A percentile compares a stretch with the other conserved stretches of the same genome.
Evolutionary conservation across 2,797 vertebrate species (phyloP).

Genomic region (Chrysocyon brachyurus): DNA sequence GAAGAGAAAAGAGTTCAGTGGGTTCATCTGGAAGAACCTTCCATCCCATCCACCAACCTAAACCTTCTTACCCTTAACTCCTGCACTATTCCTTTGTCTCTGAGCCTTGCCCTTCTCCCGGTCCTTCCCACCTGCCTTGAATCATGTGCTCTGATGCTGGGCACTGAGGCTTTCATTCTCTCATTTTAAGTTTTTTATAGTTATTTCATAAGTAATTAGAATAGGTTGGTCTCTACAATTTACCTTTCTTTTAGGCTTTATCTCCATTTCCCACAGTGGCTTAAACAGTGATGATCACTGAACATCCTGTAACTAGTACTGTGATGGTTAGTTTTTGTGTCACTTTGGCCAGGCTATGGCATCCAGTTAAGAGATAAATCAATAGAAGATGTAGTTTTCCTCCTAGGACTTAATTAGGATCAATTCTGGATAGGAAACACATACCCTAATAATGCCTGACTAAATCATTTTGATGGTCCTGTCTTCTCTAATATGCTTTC

Average conservation of each 20-base stretch:
- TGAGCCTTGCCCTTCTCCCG: too few species aligned
- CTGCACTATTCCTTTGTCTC: neutral
- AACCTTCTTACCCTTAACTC: too few species aligned
- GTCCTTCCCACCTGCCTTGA: neutral
- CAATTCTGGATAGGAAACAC: neutral
- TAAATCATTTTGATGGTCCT: neutral
- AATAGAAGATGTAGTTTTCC: neutral
- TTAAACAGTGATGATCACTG: neutral
- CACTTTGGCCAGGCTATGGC: neutral
- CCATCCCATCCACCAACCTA: accelerated
- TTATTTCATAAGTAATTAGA: neutral
- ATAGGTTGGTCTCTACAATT: neutral
- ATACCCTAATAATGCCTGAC: neutral
- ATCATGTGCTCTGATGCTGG: neutral
- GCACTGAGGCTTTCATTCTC: neutral
- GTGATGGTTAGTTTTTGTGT: neutral
- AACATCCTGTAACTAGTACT: neutral
- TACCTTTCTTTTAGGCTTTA: neutral
- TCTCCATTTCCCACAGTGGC: neutral
- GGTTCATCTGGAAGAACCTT: neutral
- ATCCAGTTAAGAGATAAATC: neutral
- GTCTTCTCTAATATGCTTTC: neutral
- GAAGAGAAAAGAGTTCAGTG: neutral
- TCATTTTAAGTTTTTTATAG: neutral
- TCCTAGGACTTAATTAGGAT: neutral